phyloP scores from a whole-genome alignment of 2,888 invertebrate species.

The Bursaphelenchus okinawaensis region DNA sequence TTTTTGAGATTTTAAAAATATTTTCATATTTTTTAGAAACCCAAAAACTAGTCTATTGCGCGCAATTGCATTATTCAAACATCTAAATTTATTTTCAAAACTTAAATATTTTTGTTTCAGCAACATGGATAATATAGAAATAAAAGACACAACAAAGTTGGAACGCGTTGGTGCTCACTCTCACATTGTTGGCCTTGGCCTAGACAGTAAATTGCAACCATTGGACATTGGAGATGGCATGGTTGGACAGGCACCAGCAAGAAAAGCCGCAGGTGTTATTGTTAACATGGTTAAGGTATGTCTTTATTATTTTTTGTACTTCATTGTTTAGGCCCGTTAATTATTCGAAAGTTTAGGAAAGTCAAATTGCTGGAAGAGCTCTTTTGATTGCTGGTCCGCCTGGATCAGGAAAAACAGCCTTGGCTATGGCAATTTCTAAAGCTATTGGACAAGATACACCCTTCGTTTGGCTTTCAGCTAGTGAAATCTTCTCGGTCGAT shows the following conservation, averaged over 20 bases:
- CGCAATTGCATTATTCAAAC: not conserved
- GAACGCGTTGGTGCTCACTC: slow-evolving; percentile 76
- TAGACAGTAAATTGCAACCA: slow-evolving; percentile 81
- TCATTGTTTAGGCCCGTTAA: not conserved
- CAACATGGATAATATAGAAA: slow-evolving; percentile 25
- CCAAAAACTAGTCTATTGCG: not conserved
- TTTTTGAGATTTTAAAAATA: too few relatives aligned
- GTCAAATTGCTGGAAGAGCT: slow-evolving; percentile 92
- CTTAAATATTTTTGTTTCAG: not conserved
- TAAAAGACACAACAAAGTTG: slow-evolving; percentile 32
- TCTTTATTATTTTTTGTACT: slow-evolving; percentile 9
- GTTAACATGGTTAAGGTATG: slow-evolving; percentile 83
- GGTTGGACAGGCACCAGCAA: slow-evolving; percentile 69
- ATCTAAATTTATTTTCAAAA: not conserved
- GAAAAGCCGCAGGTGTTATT: slow-evolving; percentile 88
- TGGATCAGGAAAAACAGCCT: slow-evolving; percentile 91
- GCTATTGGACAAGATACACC: slow-evolving; percentile 72
- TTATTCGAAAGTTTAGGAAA: slow-evolving; percentile 70
- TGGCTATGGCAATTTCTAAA: slow-evolving; percentile 75
- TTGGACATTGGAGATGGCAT: slow-evolving; percentile 64
- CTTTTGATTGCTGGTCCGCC: slow-evolving; percentile 92
- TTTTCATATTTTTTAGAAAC: too few relatives aligned
- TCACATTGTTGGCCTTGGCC: slow-evolving; percentile 89
- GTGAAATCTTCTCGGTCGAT: slow-evolving; percentile 94
- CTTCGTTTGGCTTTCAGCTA: slow-evolving; percentile 95